Base-by-base conservation (phyloP, 2,113 vertebrate genomes). In the Illadopsis cleaveri region DNA sequence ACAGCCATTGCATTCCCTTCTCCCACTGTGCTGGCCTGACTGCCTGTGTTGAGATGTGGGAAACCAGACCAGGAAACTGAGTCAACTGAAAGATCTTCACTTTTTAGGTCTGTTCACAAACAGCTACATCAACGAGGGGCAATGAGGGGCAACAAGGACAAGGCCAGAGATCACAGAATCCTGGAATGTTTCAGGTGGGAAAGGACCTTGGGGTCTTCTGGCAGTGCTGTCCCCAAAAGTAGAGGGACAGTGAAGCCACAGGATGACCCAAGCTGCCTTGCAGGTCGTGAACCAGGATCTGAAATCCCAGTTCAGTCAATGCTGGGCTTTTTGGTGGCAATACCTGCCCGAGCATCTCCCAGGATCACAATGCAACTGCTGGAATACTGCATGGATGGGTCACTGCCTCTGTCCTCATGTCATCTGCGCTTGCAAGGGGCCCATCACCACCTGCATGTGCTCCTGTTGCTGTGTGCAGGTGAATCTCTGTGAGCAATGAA, bases 361-460 rank as follows among this genome's bases (percentile, higher is more conserved):
- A 51, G 83, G 18, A 45, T 10, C 72, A 45, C 45, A 37, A 6
- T 22, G 58, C 45, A 60, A 1, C 2, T 33, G 40, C 82, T 66
- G 82, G 42, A 50, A 50, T 0, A 24, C 30, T 51, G 72, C 54
- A 69, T 0, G 27, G 83, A 24, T 24, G 84, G 62, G 33, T 28
- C 15, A 78, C 6, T 69, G 84, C 47, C 38, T 17, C 84, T 86
- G 54, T 69, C 23, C 73, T 54, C n/a, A 3, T 2, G 27, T 6
- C 14, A 45, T 3, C 18, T 54, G 58, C 16, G 28, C 54, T 0
- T 53, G 33, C 38, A 28, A 77, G 33, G 27, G 38, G 45, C 47
- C 45, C 3, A 10, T 0, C 25, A 25, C 23, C 84, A 9, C 40
- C 66, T 30, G 11, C 8, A 9, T 0, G 0, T 31, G 68, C 44